Conservation (phyloP, 1,140 invertebrate genomes). For the Sitophilus oryzae region DNA sequence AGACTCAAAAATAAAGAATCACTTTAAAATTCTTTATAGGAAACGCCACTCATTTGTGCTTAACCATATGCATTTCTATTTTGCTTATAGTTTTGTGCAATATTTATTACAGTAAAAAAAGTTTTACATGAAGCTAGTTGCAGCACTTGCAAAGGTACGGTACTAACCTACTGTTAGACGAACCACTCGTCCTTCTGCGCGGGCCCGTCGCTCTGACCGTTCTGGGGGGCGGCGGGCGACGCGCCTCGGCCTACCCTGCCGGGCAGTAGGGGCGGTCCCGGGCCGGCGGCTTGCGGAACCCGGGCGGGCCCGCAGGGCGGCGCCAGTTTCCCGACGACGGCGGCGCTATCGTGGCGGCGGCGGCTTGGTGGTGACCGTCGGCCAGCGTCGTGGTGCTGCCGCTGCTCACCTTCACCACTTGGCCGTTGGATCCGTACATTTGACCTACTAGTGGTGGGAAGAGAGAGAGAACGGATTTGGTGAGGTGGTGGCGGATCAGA, state of each 20-base stretch:
- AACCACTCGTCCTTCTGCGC: conserved; percentile 62
- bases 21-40: too few species aligned
- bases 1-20: too few species aligned
- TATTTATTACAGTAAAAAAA: not conserved
- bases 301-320: conserved; percentile 84
- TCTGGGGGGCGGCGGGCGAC: conserved; percentile 30
- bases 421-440: conserved; percentile 72
- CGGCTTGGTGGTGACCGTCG: conserved; percentile 49
- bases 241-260: conserved; percentile 56
- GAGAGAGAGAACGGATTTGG: too few species aligned
- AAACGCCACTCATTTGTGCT: not conserved
- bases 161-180: conserved; percentile 55
- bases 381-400: conserved; percentile 52
- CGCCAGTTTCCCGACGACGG: conserved; percentile 85
- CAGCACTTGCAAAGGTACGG: too few species aligned
- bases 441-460: conserved; percentile 82
- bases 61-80: not conserved
- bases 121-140: too few species aligned
- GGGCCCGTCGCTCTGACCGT: conserved; percentile 15
- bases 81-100: not conserved
- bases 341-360: conserved; percentile 48
- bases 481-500: too few species aligned
- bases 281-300: conserved; percentile 58
- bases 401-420: conserved; percentile 55
- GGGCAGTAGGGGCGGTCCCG: conserved; percentile 67